Percentiles rank a stretch among this genome's conserved stretches.
These are phyloP conservation scores for Barnardius zonarius DNA, from an alignment of 2,113 vertebrate genomes.

Conservation along the genomic window DNA sequence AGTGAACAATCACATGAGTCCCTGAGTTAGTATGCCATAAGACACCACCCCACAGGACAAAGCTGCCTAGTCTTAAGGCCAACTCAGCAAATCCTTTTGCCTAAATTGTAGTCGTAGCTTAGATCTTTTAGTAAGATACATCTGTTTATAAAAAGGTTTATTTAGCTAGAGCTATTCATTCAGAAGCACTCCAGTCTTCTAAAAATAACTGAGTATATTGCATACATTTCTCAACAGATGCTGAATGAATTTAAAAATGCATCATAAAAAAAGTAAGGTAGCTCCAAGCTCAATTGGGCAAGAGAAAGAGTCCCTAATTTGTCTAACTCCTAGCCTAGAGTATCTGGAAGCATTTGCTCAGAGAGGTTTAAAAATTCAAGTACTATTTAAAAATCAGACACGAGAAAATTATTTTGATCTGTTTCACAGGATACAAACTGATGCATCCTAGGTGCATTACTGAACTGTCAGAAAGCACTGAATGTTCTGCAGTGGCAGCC, in stretches of 20 bases:
- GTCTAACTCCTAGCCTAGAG: not conserved
- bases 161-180: not conserved
- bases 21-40: fast-evolving
- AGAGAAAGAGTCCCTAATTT: not conserved
- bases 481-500: not conserved
- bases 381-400: not conserved
- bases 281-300: not conserved
- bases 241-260: not conserved
- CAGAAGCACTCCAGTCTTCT: not conserved
- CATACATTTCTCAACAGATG: not conserved
- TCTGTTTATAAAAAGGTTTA: not conserved
- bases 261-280: not conserved
- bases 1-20: not conserved
- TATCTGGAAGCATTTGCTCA: not conserved
- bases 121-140: not conserved
- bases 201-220: not conserved
- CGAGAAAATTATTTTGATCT: not conserved
- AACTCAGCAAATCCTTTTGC: not conserved
- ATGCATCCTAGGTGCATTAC: not conserved
- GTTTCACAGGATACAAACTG: not conserved
- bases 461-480: not conserved
- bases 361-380: not conserved
- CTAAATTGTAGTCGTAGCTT: not conserved
- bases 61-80: not conserved
- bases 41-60: not conserved